These are phyloP conservation scores for Aspidiotus destructor DNA, from an alignment of 2,888 invertebrate species.

Conservation along the genomic window DNA sequence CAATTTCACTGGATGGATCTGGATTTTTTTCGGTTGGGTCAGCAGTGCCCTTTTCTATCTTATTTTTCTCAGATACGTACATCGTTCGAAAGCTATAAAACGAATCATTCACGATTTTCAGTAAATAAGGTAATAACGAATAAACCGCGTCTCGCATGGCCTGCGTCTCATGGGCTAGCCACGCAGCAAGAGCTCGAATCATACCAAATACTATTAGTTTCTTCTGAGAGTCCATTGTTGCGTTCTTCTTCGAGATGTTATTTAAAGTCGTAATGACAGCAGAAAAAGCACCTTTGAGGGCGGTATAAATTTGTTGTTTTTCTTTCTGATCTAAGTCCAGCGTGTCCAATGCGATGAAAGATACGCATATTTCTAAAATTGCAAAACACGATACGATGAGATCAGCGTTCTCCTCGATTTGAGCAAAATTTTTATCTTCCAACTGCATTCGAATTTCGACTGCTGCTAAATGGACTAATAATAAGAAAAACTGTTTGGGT, in stretches of 20 bases:
- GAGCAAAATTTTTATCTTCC: conserved; percentile 73
- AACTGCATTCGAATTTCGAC: conserved; percentile 91
- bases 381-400: conserved; percentile 73
- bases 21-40: background rate
- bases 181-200: conserved; percentile 73
- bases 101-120: conserved; percentile 69
- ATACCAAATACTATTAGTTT: conserved; percentile 74
- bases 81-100: conserved; percentile 63
- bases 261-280: conserved; percentile 65
- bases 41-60: conserved; percentile 41
- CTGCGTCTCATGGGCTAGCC: conserved; percentile 83
- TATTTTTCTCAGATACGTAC: conserved; percentile 56
- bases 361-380: conserved; percentile 67
- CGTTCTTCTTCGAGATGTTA: conserved; percentile 62
- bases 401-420: conserved; percentile 64
- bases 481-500: conserved; percentile 69
- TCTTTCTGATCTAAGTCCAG: conserved; percentile 81
- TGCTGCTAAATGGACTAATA: conserved; percentile 75
- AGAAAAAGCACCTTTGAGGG: conserved; percentile 77
- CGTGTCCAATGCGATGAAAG: conserved; percentile 69
- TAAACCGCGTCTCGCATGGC: conserved; percentile 77
- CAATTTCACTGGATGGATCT: conserved; percentile 53
- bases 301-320: conserved; percentile 79
- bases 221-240: conserved; percentile 57
- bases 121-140: conserved; percentile 68